Evolutionary conservation across 2,888 invertebrate species (phyloP).

Genomic region (Cyclophora punctaria): DNA sequence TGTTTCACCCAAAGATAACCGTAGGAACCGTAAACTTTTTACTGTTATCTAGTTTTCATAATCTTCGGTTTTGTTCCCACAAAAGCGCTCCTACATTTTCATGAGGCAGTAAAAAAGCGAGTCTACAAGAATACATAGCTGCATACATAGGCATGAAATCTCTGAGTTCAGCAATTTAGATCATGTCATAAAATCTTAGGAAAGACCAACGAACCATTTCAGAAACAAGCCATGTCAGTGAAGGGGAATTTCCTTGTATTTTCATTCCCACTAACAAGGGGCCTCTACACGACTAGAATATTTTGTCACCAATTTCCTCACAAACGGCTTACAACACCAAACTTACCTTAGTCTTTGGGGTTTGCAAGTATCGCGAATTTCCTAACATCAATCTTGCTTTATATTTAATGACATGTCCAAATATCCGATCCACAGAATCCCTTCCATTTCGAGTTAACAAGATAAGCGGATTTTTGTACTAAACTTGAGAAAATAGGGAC

Average conservation of each 20-base stretch:
- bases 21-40: constrained; percentile 13
- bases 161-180: constrained; percentile 44
- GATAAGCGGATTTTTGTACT: background rate
- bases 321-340: constrained; percentile 60
- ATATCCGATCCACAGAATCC: constrained; percentile 21
- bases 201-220: constrained; percentile 38
- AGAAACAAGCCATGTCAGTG: constrained; percentile 52
- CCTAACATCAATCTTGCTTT: constrained; percentile 20
- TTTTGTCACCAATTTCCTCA: constrained; percentile 66
- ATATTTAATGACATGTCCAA: constrained; percentile 12
- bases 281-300: constrained; percentile 68
- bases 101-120: constrained; percentile 28
- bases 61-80: constrained; percentile 18
- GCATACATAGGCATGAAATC: constrained; percentile 55
- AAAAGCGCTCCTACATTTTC: constrained; percentile 28
- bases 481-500: background rate
- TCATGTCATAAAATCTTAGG: constrained; percentile 47
- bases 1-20: background rate
- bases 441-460: background rate
- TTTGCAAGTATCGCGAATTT: constrained; percentile 47
- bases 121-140: constrained; percentile 33
- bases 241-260: constrained; percentile 54
- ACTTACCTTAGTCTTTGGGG: constrained; percentile 50
- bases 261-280: constrained; percentile 64
- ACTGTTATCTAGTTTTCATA: constrained; percentile 16